These are phyloP conservation scores for Valencia hispanica DNA, from an alignment of 2,797 vertebrate genomes.

Conservation along the genomic window DNA sequence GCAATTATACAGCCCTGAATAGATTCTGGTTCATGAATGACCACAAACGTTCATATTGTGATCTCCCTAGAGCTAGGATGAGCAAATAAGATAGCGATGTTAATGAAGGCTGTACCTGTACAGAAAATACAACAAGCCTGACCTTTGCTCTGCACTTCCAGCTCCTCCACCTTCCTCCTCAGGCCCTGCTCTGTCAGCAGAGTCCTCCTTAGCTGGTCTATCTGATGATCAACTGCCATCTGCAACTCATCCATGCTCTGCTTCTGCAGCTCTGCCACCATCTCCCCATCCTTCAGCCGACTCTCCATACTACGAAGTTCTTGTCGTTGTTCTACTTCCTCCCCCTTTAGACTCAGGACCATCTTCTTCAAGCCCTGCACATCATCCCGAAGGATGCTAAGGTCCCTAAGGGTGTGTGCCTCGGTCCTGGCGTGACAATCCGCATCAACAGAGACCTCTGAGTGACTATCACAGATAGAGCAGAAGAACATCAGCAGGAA, in stretches of 20 bases:
- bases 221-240: not conserved
- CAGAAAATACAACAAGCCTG: not conserved
- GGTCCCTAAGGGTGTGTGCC: not conserved
- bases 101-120: not conserved
- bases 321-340: slow-evolving; percentile 52
- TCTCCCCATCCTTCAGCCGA: slow-evolving; percentile 51
- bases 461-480: not conserved
- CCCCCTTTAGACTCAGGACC: slow-evolving; percentile 56
- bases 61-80: not conserved
- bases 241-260: slow-evolving; percentile 24
- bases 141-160: slow-evolving; percentile 49
- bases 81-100: not conserved
- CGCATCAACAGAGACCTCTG: not conserved
- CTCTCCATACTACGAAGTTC: slow-evolving; percentile 52
- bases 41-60: not conserved
- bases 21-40: not conserved
- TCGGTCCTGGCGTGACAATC: not conserved
- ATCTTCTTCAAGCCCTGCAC: slow-evolving; percentile 60
- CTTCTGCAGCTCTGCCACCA: slow-evolving; percentile 34
- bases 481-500: slow-evolving; percentile 40
- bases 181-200: slow-evolving; percentile 20
- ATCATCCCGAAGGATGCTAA: slow-evolving; percentile 55
- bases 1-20: not conserved
- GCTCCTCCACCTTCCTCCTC: slow-evolving; percentile 31
- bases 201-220: slow-evolving; percentile 13